Evolutionary conservation across 2,888 invertebrate genomes (phyloP).

Genomic region (Ormia ochracea): DNA sequence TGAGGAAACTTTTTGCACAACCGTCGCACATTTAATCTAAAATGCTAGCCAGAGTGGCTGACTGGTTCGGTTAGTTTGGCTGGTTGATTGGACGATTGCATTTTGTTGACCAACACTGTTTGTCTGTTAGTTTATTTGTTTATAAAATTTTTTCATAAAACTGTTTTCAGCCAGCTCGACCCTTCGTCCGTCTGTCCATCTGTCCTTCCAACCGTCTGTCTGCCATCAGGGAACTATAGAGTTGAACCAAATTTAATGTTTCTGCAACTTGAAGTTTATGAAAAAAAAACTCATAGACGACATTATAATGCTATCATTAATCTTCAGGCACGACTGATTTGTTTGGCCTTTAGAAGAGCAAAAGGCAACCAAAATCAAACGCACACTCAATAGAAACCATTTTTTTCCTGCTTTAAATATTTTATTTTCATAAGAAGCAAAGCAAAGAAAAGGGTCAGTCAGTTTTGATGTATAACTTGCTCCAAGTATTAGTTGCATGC

Average conservation of each 20-base stretch:
- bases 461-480: slow-evolving; percentile 58
- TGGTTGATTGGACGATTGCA: slow-evolving; percentile 48
- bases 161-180: no score
- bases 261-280: slow-evolving; percentile 57
- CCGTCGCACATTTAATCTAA: neutral
- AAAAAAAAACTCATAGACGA: slow-evolving; percentile 66
- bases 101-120: slow-evolving; percentile 51
- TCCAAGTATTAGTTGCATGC: slow-evolving; percentile 12
- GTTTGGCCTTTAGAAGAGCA: slow-evolving; percentile 69
- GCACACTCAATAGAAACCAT: slow-evolving; percentile 7
- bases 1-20: neutral
- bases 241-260: slow-evolving; percentile 58
- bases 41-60: neutral
- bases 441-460: slow-evolving; percentile 55
- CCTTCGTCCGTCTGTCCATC: slow-evolving; percentile 12
- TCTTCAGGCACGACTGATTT: slow-evolving; percentile 76
- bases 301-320: slow-evolving; percentile 75
- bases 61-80: slow-evolving; percentile 20
- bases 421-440: slow-evolving; percentile 4
- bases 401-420: slow-evolving; percentile 30
- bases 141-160: slow-evolving; percentile 17
- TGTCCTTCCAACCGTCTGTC: neutral
- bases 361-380: neutral
- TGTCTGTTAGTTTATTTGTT: slow-evolving; percentile 33
- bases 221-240: slow-evolving; percentile 25